Evolutionary conservation across 2,888 invertebrate genomes (phyloP), one percentile per base, ranked within the genome.

Genomic region (Eugnorisma glareosa): DNA sequence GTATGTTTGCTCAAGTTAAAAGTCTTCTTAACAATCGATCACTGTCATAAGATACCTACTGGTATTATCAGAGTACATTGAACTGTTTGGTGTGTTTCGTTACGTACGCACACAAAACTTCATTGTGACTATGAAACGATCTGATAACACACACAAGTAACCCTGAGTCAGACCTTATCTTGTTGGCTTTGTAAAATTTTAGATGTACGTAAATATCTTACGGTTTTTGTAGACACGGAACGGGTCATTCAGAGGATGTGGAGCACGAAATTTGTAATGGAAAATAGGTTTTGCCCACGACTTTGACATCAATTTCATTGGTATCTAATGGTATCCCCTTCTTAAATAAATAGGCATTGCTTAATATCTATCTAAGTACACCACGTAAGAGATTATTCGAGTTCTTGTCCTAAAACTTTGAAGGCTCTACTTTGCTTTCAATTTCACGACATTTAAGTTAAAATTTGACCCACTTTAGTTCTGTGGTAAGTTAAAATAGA

Each of bases 11-110:
- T 91, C 90, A 93, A 93, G 93, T 92, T 94, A 91, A 94, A 87
- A 93, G 92, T 94, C 94, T 94, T 94, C 93, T 90, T 90, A 90
- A 91, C 94, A 93, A 96, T 96, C 95, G 94, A 96, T 96, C 96
- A 96, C 93, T 95, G 96, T 95, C 96, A 91, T 89, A 86, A 90
- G 89, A 91, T 93, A 92, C 92, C 90, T 91, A 90, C 89, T 88
- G 84, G 88, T 93, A 93, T 95, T 95, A 95, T 95, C 93, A 94
- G 88, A 88, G 95, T 93, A 92, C 96, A 91, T 94, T 95, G 95
- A 95, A 95, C 96, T 93, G 93, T 88, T 94, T 93, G 90, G 87
- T 90, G 86, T 90, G 90, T 93, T 94, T 93, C 91, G 91, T 93
- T 89, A 91, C 88, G 90, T 89, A 92, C 93, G 87, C 93, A 93